Evolutionary conservation across 2,888 invertebrate genomes (phyloP).

Genomic region (Caenorhabditis japonica): DNA sequence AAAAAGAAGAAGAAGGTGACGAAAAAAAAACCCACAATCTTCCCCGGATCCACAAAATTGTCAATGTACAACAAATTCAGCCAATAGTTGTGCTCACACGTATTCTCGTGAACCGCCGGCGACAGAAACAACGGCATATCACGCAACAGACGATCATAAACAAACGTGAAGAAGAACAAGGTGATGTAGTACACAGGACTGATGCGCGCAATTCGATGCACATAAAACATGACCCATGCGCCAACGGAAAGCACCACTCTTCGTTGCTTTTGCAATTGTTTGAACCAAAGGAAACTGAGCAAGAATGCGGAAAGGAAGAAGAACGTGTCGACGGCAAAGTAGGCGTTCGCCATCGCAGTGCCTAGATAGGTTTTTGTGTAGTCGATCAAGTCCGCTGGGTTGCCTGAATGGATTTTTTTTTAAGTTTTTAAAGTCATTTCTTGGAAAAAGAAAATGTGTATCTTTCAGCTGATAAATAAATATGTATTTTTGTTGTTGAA

Average conservation of each 20-base stretch:
- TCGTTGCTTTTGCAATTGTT: slow-evolving; percentile 36
- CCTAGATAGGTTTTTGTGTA: slow-evolving; percentile 43
- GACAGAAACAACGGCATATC: slow-evolving; percentile 51
- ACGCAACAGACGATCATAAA: slow-evolving; percentile 34
- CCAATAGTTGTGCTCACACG: slow-evolving; percentile 61
- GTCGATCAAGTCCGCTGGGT: slow-evolving; percentile 54
- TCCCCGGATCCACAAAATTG: slow-evolving; percentile 56
- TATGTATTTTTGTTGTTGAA: no score
- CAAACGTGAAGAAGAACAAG: slow-evolving; percentile 60
- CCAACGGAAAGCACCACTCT: slow-evolving; percentile 31
- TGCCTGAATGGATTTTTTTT: slow-evolving; percentile 35
- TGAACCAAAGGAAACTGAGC: slow-evolving; percentile 55
- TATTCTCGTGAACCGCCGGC: slow-evolving; percentile 44
- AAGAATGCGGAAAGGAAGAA: slow-evolving; percentile 59
- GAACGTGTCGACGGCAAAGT: slow-evolving; percentile 59
- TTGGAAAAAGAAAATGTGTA: no score
- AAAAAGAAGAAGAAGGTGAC: no score
- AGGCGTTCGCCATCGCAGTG: slow-evolving; percentile 51
- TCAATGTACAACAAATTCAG: slow-evolving; percentile 66
- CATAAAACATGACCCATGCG: slow-evolving; percentile 68
- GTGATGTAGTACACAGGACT: slow-evolving; percentile 65
- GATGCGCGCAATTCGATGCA: slow-evolving; percentile 62
- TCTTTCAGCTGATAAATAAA: no score
- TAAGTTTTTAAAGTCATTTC: background rate
- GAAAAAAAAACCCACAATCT: no score